Evolutionary conservation across 2,797 vertebrate genomes (phyloP), one percentile per base, ranked within the genome.

Genomic region (Todus mexicanus): DNA sequence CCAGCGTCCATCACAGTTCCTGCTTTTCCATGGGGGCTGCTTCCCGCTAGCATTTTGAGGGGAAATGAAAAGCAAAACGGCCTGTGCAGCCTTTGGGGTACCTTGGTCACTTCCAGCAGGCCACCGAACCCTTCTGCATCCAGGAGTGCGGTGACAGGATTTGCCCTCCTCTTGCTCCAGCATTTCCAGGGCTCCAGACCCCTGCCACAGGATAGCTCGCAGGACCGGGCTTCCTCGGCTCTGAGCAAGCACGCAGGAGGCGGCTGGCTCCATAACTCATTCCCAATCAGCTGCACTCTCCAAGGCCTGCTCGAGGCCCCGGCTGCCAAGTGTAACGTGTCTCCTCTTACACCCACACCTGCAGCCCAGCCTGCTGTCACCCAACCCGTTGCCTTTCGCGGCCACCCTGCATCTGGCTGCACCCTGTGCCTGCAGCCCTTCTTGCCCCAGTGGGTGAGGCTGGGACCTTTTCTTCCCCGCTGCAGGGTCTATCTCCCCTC

Each of bases 311-410:
- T 65, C 4, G 2, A 81, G 59, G 73, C 33, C 84, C 54, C 1
- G 15, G 64, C 95, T 95, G 92, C 90, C 84, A 92, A 95, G 93
- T 79, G 80, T 70, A 63, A 81, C 6, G 2, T 47, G 91, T 90
- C 94, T 94, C 92, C 69, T 84, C 84, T 95, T 94, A 93, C 90
- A 90, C 6, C 48, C 86, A 82, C 88, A 90, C 93, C 94, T 92
- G 94, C 90, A 93, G 86, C 84, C 93, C 88, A 78, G 85, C 42
- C 61, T 85, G 79, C 85, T 93, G 89, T 84, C 94, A 92, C 84
- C 74, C 90, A 95, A 22, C 77, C 65, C 15, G 2, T 31, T 0
- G 7, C 66, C 72, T 51, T 57, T 54, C 82, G 53, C 1, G 1
- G 42, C 69, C 15, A 0, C 72, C 71, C 86, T 69, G 93, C 88